Conservation (phyloP, 2,113 vertebrate genomes). For the Phoenicopterus ruber region DNA sequence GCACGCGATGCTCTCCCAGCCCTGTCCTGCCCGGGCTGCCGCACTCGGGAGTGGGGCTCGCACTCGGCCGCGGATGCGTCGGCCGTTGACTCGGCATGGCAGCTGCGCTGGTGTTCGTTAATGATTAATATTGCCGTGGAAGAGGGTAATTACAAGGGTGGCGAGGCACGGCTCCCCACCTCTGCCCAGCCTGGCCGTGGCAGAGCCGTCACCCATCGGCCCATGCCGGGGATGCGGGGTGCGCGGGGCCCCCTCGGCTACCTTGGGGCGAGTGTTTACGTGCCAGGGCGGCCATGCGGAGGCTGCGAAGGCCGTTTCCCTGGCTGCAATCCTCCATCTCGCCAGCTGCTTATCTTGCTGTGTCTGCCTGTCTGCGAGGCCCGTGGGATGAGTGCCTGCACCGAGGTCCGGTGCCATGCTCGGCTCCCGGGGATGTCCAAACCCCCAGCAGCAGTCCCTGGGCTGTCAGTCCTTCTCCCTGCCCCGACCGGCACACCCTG, state of each 20-base stretch:
- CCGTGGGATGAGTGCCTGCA: rapidly evolving
- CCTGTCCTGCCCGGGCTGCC: neutral
- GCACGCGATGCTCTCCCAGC: neutral
- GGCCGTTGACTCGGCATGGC: neutral
- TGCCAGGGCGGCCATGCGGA: neutral
- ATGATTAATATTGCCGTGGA: neutral
- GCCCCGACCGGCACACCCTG: neutral
- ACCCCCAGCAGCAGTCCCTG: neutral
- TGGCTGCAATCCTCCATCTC: neutral
- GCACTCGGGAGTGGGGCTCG: neutral
- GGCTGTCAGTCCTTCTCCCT: neutral
- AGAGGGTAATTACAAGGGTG: neutral
- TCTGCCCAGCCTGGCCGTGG: neutral
- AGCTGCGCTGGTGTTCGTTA: neutral
- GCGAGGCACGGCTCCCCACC: neutral
- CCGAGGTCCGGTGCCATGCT: rapidly evolving
- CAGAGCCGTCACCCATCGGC: rapidly evolving
- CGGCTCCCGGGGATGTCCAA: neutral
- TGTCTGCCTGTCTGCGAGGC: neutral
- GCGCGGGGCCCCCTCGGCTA: rapidly evolving
- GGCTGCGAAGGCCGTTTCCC: neutral
- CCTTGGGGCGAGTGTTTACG: neutral
- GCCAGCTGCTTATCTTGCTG: neutral
- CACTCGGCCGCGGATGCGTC: rapidly evolving
- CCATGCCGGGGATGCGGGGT: rapidly evolving